Percentiles rank a stretch among this genome's conserved stretches.
phyloP scores from a whole-genome alignment of 2,888 invertebrate genomes.

The Scrobipalpa costella region DNA sequence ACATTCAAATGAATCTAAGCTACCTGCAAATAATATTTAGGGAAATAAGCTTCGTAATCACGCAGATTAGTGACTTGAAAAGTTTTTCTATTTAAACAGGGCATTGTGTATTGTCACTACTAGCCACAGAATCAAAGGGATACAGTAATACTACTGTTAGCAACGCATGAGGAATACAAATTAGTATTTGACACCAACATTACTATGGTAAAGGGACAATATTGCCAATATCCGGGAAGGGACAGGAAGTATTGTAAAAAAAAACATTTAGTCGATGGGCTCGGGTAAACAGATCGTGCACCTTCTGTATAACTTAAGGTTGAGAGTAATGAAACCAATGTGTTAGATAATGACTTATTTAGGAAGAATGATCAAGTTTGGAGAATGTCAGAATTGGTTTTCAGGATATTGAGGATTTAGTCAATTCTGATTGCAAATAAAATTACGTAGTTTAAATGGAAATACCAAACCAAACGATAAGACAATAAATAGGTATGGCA shows the following conservation, averaged over 20 bases:
- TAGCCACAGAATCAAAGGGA: background rate
- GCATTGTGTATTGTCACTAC: background rate
- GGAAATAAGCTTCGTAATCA: no score
- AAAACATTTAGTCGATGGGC: constrained; percentile 30
- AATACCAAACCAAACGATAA: no score
- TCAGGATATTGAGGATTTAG: no score
- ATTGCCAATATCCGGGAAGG: constrained; percentile 47
- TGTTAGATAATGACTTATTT: no score
- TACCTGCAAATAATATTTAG: background rate
- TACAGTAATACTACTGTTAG: constrained; percentile 24
- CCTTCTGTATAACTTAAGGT: background rate
- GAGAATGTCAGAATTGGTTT: no score
- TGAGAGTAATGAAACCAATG: background rate
- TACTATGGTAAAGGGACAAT: constrained; percentile 29
- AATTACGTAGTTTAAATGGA: no score
- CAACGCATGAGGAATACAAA: constrained; percentile 34
- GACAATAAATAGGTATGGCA: no score
- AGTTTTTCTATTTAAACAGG: no score
- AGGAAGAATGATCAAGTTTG: no score
- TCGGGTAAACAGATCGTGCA: background rate
- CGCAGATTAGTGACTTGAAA: no score
- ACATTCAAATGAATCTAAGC: background rate
- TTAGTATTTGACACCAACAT: constrained; percentile 33
- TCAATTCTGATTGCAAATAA: no score
- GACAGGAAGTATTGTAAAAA: constrained; percentile 35